Base-by-base conservation (phyloP, 2,113 vertebrate genomes). In the Sander lucioperca region DNA sequence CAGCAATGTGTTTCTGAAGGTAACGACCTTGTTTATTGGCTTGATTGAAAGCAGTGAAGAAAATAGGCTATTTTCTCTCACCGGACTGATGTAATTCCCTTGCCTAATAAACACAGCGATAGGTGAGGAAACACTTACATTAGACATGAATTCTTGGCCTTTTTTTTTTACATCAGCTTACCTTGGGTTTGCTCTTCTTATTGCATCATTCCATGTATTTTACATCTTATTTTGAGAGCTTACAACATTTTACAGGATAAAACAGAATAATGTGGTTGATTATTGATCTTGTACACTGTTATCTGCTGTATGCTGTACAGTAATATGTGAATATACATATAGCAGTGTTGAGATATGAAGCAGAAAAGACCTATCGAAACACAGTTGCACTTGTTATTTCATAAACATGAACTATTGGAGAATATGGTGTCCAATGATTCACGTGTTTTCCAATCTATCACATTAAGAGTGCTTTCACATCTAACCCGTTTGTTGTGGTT, bases 11-110 rank as follows among this genome's bases (percentile, higher is more conserved):
- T 82, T 88, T 73, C 56, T 74, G 64, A 86, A 69, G 72, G 63
- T 61, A 91, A 74, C 54, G 3, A 76, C 78, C 79, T 91, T 86
- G 88, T 92, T 93, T 89, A 88, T 71, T 84, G 88, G 66, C 50
- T 86, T 90, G 87, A 91, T 86, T 87, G 86, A 90, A 87, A 91
- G 78, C 65, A 75, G 59, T 18, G 72, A 81, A 63, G 74, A 61
- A 80, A 85, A 88, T 39, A 72, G 48, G 57, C 57, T 36, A 69
- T 74, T 87, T 67, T 78, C 56, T 78, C 27, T 74, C 69, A 47
- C 33, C 1, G 15, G 45, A 77, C 64, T 54, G 64, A 68, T 69
- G 57, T 68, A 30, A 72, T 73, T 91, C 85, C 68, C 76, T 70
- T 67, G 6, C 45, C 25, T 77, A 79, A 68, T 74, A 79, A 81